phyloP scores from a whole-genome alignment of 2,113 vertebrate species.

The Todiramphus saurophagus region DNA sequence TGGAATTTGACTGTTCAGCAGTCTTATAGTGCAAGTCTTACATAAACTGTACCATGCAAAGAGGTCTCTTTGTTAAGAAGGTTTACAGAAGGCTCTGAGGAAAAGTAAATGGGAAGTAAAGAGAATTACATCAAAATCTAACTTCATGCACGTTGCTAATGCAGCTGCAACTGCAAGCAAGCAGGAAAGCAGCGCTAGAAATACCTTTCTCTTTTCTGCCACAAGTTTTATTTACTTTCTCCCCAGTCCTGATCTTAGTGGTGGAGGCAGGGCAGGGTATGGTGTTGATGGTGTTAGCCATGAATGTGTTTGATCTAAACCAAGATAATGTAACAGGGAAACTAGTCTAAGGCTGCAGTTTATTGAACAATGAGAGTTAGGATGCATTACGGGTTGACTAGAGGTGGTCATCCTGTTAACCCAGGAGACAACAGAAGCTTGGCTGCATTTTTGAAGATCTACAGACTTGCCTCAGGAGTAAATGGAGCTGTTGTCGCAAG shows the following conservation, averaged over 20 bases:
- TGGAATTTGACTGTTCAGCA: background rate
- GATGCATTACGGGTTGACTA: background rate
- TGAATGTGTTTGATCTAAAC: background rate
- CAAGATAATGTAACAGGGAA: background rate
- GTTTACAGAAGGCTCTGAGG: background rate
- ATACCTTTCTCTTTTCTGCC: background rate
- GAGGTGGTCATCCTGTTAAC: background rate
- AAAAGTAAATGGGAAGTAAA: background rate
- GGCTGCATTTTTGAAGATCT: background rate
- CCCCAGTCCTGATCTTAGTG: background rate
- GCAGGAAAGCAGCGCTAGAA: background rate
- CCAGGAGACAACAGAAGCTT: background rate
- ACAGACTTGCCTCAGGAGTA: background rate
- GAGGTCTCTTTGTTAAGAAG: background rate
- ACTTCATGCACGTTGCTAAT: background rate
- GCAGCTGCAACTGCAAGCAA: background rate
- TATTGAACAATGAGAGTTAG: background rate
- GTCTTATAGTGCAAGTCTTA: background rate
- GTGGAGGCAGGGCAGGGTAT: rapidly evolving
- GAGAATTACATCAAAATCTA: background rate
- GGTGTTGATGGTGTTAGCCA: background rate
- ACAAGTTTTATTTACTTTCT: background rate
- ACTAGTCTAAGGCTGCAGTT: background rate
- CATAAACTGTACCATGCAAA: background rate
- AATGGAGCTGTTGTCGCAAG: background rate